These are phyloP conservation scores for Macrosteles quadrilineatus DNA, from an alignment of 1,140 invertebrate genomes.

Conservation along the genomic window DNA sequence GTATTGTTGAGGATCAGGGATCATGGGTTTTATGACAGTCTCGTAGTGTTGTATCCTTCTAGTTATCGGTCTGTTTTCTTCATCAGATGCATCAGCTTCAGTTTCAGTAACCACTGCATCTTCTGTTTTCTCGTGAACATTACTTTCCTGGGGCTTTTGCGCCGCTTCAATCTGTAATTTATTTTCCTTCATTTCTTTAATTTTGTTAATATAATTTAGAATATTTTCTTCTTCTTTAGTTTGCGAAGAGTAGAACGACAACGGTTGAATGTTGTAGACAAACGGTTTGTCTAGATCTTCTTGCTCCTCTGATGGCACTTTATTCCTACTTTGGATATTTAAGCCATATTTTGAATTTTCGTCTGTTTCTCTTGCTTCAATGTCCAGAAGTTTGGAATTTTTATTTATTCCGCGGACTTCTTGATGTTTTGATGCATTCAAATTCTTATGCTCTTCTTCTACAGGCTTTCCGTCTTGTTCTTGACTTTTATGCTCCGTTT, in stretches of 20 bases:
- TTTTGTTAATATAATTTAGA: constrained; percentile 19
- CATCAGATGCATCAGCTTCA: not conserved
- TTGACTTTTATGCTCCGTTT: no score
- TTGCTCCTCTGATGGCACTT: not conserved
- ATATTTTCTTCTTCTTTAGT: constrained; percentile 2
- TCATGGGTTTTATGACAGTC: constrained; percentile 20
- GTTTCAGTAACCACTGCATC: not conserved
- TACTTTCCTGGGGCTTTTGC: not conserved
- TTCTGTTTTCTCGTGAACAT: not conserved
- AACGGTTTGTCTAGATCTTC: not conserved
- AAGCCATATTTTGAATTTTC: constrained; percentile 18
- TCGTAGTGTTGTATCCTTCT: constrained; percentile 33
- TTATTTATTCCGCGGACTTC: not conserved
- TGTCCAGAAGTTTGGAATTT: not conserved
- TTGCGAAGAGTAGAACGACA: not conserved
- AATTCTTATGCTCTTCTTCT: not conserved
- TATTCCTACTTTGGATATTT: constrained; percentile 19
- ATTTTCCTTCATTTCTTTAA: constrained; percentile 19
- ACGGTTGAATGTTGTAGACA: constrained; percentile 12
- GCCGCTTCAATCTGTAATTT: not conserved
- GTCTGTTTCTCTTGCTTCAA: constrained; percentile 6
- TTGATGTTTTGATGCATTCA: not conserved
- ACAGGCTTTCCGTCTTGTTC: not conserved
- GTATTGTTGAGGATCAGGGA: not conserved
- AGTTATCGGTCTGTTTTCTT: constrained; percentile 1